These are phyloP conservation scores for Eremobia ochroleuca DNA, from an alignment of 2,888 invertebrate genomes.

Conservation along the genomic window DNA sequence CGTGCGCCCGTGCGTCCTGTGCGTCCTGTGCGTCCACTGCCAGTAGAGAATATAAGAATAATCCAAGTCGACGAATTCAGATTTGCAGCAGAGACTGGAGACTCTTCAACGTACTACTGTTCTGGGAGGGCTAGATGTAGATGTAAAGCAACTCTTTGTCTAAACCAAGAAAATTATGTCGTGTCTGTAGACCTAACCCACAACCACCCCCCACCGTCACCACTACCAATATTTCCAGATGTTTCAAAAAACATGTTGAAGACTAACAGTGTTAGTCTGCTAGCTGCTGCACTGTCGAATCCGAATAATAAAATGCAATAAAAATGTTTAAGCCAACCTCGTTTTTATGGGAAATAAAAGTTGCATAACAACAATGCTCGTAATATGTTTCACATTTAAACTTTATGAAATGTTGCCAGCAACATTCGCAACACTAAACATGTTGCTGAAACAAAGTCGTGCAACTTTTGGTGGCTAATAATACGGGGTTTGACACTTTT, in stretches of 20 bases:
- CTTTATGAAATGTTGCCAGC: neutral
- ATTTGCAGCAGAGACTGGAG: neutral
- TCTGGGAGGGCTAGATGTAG: constrained; percentile 24
- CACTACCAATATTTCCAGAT: constrained; percentile 31
- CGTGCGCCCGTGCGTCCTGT: neutral
- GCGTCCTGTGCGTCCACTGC: neutral
- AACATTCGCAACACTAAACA: neutral
- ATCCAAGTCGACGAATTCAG: constrained; percentile 47
- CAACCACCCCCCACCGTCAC: constrained; percentile 57
- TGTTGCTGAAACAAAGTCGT: neutral
- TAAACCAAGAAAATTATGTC: constrained; percentile 44
- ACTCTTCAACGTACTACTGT: constrained; percentile 31
- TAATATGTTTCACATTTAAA: neutral
- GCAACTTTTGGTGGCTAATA: neutral
- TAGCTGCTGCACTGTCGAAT: constrained; percentile 22
- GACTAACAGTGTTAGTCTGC: constrained; percentile 35
- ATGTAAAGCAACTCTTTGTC: constrained; percentile 36
- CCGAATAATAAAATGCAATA: constrained; percentile 15
- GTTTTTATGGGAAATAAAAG: neutral
- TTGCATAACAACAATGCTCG: neutral
- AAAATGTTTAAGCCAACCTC: neutral
- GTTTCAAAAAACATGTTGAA: constrained; percentile 25
- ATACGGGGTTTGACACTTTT: neutral
- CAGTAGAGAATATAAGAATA: constrained; percentile 13
- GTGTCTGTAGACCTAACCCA: constrained; percentile 28